phyloP scores from a whole-genome alignment of 2,113 vertebrate genomes.

The Melanotaenia duboulayi region DNA sequence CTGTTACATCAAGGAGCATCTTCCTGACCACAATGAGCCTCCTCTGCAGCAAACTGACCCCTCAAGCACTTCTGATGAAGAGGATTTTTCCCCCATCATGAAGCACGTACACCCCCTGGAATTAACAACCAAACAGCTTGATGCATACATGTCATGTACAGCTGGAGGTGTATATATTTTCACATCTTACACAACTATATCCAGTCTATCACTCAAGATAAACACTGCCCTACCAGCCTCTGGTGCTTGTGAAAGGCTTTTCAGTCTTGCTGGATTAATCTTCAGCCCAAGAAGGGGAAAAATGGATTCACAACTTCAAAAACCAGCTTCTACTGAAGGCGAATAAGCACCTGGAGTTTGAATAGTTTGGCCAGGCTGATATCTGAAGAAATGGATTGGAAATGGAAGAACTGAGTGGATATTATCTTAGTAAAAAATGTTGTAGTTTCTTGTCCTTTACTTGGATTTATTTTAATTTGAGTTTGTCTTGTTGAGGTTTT shows the following conservation, averaged over 20 bases:
- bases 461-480: no score
- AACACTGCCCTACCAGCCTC: background rate
- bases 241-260: no score
- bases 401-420: no score
- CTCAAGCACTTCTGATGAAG: background rate
- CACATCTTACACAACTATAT: no score
- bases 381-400: no score
- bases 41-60: no score
- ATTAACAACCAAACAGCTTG: background rate
- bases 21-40: background rate
- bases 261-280: background rate
- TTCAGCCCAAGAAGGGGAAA: background rate
- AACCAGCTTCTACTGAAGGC: background rate
- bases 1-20: constrained; percentile 2
- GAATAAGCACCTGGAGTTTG: no score
- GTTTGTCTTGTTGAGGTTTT: no score
- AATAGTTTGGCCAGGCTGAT: no score
- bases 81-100: no score
- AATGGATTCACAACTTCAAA: background rate
- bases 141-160: background rate
- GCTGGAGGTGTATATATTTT: background rate
- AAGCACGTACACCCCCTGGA: background rate
- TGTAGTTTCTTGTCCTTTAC: no score
- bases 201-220: background rate
- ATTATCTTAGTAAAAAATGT: no score